Evolutionary conservation across 2,113 vertebrate genomes (phyloP).

Genomic region (Toxotes jaculatrix): DNA sequence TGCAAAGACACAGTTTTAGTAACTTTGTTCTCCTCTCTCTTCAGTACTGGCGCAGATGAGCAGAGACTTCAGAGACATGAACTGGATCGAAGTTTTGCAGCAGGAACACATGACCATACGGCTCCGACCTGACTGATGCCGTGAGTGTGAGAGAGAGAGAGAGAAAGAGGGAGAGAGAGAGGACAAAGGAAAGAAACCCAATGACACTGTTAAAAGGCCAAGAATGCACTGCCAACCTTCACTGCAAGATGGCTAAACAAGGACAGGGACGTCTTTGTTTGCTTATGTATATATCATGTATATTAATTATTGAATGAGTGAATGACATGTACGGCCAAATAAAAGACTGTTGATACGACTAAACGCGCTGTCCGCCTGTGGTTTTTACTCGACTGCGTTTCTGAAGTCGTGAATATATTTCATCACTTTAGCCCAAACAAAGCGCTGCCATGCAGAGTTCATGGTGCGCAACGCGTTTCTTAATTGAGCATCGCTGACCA

Average conservation of each 20-base stretch:
- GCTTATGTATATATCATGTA: slow-evolving; percentile 80
- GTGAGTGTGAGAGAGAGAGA: neutral
- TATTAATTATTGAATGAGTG: slow-evolving; percentile 74
- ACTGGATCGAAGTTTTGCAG: slow-evolving; percentile 32
- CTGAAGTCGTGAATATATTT: slow-evolving; percentile 33
- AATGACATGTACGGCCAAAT: slow-evolving; percentile 78
- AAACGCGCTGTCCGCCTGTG: neutral
- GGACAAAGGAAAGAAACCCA: slow-evolving; percentile 23
- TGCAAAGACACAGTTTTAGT: no score
- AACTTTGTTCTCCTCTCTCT: neutral
- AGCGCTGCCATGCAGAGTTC: slow-evolving; percentile 49
- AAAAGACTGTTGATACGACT: slow-evolving; percentile 74
- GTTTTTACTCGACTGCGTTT: neutral
- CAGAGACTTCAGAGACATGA: slow-evolving; percentile 20
- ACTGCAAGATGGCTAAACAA: slow-evolving; percentile 66
- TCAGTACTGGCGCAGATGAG: slow-evolving; percentile 87
- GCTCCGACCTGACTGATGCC: slow-evolving; percentile 8
- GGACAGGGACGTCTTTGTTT: slow-evolving; percentile 60
- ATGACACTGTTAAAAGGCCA: slow-evolving; percentile 71
- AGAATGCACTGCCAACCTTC: slow-evolving; percentile 76
- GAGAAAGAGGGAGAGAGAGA: neutral
- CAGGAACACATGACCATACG: neutral
- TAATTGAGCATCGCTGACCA: slow-evolving; percentile 60
- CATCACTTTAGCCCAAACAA: slow-evolving; percentile 28
- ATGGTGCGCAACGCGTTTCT: slow-evolving; percentile 42